Evolutionary conservation across 2,797 vertebrate species (phyloP).

Genomic region (Acrossocheilus fasciatus): DNA sequence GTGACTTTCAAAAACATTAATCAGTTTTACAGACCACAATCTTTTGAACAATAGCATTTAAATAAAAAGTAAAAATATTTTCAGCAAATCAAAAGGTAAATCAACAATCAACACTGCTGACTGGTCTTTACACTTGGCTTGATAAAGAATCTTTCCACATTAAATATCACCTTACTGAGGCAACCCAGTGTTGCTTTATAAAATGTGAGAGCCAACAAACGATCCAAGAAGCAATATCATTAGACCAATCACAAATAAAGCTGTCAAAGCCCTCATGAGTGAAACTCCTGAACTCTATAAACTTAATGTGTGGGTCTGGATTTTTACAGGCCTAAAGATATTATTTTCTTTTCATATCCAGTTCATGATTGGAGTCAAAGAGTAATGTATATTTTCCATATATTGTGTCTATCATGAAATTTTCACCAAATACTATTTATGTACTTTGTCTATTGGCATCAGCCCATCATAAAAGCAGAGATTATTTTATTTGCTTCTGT

Average conservation of each 20-base stretch:
- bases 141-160: slow-evolving; percentile 58
- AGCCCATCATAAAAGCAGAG: slow-evolving; percentile 4
- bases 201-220: slow-evolving; percentile 66
- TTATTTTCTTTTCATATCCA: not conserved
- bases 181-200: slow-evolving; percentile 56
- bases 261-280: slow-evolving; percentile 55
- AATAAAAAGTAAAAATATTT: not conserved
- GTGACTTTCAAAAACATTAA: too few relatives aligned
- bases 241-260: slow-evolving; percentile 74
- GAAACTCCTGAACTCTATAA: slow-evolving; percentile 39
- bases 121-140: slow-evolving; percentile 45
- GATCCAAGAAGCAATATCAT: slow-evolving; percentile 76
- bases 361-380: not conserved
- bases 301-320: slow-evolving; percentile 29
- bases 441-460: not conserved
- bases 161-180: slow-evolving; percentile 43
- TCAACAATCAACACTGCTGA: slow-evolving; percentile 26
- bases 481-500: slow-evolving; percentile 34
- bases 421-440: slow-evolving; percentile 55
- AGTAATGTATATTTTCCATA: slow-evolving; percentile 5
- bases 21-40: too few relatives aligned
- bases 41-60: not conserved
- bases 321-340: slow-evolving; percentile 13
- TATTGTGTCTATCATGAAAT: slow-evolving; percentile 47
- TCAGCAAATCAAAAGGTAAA: not conserved